phyloP scores from a whole-genome alignment of 2,888 invertebrate species.

The Xylocampa areola region DNA sequence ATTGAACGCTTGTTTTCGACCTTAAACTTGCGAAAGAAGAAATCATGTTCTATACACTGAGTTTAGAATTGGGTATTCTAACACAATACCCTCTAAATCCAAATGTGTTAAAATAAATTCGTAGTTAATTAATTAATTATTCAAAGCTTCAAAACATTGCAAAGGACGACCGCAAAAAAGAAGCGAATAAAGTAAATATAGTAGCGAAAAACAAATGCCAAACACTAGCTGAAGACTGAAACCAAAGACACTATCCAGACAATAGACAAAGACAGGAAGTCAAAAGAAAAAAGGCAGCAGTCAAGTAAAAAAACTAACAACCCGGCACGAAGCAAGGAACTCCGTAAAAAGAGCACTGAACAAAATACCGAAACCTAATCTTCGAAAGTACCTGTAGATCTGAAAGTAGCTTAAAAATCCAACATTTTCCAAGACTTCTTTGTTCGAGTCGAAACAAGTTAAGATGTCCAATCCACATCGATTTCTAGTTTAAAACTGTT shows the following conservation, averaged over 20 bases:
- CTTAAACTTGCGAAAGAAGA: too few relatives aligned
- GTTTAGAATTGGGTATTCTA: too few relatives aligned
- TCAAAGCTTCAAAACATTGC: neutral
- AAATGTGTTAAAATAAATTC: too few relatives aligned
- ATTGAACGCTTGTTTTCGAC: too few relatives aligned
- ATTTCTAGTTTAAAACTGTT: constrained; percentile 72
- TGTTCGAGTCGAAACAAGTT: constrained; percentile 68
- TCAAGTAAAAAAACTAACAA: constrained; percentile 6
- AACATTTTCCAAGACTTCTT: constrained; percentile 60
- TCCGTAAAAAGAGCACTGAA: constrained; percentile 25
- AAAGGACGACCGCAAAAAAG: too few relatives aligned
- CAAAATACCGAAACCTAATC: constrained; percentile 49
- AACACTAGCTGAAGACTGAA: neutral
- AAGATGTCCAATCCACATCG: constrained; percentile 63
- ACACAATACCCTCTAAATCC: too few relatives aligned
- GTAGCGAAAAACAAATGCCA: neutral
- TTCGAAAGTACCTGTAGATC: constrained; percentile 53
- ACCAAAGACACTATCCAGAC: neutral
- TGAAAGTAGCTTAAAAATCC: constrained; percentile 50
- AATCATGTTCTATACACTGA: too few relatives aligned
- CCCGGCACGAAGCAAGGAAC: constrained; percentile 18
- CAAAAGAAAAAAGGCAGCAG: neutral
- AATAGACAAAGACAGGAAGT: too few relatives aligned
- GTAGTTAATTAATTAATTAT: neutral
- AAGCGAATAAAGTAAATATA: too few relatives aligned